Percentiles rank a stretch among this genome's conserved stretches.
Conservation (phyloP, 2,888 invertebrate species). For the Ecliptopera silaceata region DNA sequence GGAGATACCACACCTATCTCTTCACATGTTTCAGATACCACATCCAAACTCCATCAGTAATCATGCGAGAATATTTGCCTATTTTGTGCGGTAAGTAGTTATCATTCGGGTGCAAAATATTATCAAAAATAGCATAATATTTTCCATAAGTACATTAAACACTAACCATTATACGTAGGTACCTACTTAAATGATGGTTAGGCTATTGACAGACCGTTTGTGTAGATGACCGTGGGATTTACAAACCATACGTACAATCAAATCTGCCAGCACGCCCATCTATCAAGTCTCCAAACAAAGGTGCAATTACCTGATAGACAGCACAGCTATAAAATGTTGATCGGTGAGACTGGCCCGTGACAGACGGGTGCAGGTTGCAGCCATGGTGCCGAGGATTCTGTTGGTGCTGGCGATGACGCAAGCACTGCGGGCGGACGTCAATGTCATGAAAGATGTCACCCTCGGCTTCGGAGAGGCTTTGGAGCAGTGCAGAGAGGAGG, state of each 20-base stretch:
- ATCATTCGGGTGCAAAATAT: too few relatives aligned
- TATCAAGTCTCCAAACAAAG: neutral
- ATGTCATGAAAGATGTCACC: conserved; percentile 73
- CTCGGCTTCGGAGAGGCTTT: conserved; percentile 75
- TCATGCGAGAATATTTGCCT: too few relatives aligned
- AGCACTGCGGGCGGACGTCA: conserved; percentile 43
- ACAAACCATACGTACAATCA: neutral
- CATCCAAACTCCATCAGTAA: too few relatives aligned
- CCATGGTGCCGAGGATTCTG: conserved; percentile 11
- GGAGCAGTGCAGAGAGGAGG: conserved; percentile 68
- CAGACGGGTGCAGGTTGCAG: conserved; percentile 1
- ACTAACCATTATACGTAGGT: too few relatives aligned
- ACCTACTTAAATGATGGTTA: neutral
- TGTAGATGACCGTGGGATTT: neutral
- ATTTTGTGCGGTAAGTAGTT: too few relatives aligned
- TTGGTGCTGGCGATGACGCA: conserved; percentile 27
- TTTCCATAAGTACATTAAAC: too few relatives aligned
- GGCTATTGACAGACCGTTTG: neutral
- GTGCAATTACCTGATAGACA: neutral
- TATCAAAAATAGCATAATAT: too few relatives aligned
- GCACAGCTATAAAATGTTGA: neutral
- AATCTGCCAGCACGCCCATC: neutral
- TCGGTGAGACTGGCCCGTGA: neutral
- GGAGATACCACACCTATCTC: too few relatives aligned
- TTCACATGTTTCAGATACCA: too few relatives aligned